Evolutionary conservation across 2,113 vertebrate species (phyloP).

Genomic region (Dasyprocta punctata): DNA sequence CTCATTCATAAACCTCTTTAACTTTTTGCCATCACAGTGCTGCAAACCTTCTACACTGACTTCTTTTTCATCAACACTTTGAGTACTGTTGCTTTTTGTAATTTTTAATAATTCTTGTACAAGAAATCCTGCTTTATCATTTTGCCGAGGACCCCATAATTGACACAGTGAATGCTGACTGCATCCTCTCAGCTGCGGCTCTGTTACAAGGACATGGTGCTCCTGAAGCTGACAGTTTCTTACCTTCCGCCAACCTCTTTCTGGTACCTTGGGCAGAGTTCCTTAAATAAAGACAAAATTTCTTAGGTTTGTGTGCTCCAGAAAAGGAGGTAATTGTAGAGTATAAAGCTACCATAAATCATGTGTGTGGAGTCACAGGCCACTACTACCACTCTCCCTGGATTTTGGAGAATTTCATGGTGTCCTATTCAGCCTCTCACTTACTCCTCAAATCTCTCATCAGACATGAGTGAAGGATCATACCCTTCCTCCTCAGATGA

Average conservation of each 20-base stretch:
- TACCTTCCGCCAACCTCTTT: not conserved
- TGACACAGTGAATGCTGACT: not conserved
- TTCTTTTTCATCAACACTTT: not conserved
- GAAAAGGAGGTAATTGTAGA: not conserved
- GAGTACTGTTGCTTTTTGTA: not conserved
- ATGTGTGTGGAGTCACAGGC: not conserved
- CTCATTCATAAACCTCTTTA: not conserved
- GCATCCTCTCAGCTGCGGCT: not conserved
- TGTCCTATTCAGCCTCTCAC: no score
- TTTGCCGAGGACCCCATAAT: not conserved
- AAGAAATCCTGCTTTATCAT: not conserved
- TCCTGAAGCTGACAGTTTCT: not conserved
- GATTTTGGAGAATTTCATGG: not conserved
- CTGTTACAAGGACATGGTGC: accelerated
- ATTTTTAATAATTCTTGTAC: not conserved
- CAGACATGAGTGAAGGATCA: not conserved
- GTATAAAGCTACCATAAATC: not conserved
- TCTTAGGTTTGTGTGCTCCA: not conserved
- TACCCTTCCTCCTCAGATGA: not conserved
- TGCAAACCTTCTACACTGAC: accelerated
- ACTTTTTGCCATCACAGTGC: not conserved
- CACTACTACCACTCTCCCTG: not conserved
- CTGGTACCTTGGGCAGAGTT: not conserved
- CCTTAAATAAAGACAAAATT: not conserved
- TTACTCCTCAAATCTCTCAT: not conserved